Percentiles rank a stretch among this genome's conserved stretches.
phyloP scores from a whole-genome alignment of 2,797 vertebrate species.

The Lepilemur septentrionalis region DNA sequence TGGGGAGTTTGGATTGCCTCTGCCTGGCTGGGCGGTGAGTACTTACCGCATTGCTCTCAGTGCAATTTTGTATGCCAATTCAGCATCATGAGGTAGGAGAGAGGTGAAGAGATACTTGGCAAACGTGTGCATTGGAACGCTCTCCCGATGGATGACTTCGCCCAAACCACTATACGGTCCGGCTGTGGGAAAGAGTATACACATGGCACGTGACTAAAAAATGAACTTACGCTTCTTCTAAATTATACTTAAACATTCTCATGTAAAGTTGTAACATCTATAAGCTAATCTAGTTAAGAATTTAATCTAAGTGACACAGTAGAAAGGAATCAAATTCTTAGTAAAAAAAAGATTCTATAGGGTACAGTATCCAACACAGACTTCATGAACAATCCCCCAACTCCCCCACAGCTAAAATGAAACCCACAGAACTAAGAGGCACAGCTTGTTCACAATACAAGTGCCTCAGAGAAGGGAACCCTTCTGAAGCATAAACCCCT shows the following conservation, averaged over 20 bases:
- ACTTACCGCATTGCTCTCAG: slow-evolving; percentile 99
- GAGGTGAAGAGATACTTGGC: slow-evolving; percentile 99
- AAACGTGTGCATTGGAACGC: slow-evolving; percentile 99
- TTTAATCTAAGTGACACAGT: background rate
- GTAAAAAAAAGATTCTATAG: slow-evolving; percentile 13
- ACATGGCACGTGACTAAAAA: slow-evolving; percentile 55
- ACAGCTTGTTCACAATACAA: background rate
- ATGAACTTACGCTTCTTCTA: slow-evolving; percentile 23
- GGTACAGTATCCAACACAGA: background rate
- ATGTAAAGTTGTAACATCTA: background rate
- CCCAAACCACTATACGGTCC: slow-evolving; percentile 97
- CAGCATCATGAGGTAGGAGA: slow-evolving; percentile 99
- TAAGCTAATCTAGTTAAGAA: slow-evolving; percentile 33
- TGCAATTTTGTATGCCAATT: slow-evolving; percentile 97
- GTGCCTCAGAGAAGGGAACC: background rate
- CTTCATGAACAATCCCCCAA: background rate
- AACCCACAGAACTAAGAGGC: background rate
- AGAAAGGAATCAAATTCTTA: slow-evolving; percentile 35
- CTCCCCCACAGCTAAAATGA: background rate
- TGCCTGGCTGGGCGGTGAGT: background rate
- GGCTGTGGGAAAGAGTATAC: slow-evolving; percentile 84
- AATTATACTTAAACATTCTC: background rate
- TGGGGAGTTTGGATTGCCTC: background rate
- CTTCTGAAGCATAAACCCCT: background rate
- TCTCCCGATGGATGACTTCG: slow-evolving; percentile 96